Evolutionary conservation across 2,113 vertebrate genomes (phyloP), one percentile per base, ranked within the genome.

Genomic region (Todiramphus chloris): DNA sequence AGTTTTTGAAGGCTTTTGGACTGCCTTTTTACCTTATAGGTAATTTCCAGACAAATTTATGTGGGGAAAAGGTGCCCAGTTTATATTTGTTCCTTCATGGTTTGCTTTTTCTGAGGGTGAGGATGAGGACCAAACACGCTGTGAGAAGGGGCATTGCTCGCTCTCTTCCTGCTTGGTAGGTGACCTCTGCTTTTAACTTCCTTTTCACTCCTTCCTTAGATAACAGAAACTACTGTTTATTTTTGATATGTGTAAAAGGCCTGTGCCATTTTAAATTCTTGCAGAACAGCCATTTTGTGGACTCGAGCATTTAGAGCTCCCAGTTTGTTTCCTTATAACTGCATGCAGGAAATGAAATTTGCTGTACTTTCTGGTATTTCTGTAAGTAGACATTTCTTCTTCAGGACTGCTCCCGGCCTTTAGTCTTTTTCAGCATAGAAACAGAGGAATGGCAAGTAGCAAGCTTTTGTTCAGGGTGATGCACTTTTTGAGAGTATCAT

Each of bases 231-330:
- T 66, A 12, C 86, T 91, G 91, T 91, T 96, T 94, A 10, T 78
- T 89, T 93, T 90, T 94, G 83, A 77, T 93, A 84, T 1, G 53
- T 82, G 67, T 24, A 46, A 64, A 89, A 90, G 66, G 35, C 50
- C 50, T 51, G 62, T 93, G 80, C 94, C 94, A 94, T 96, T 95
- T 97, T 94, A 95, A 91, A 91, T 89, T 78, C 74, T 96, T 73
- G 25, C 81, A 92, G 91, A 82, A 84, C 92, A 87, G 92, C 92
- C 96, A 96, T 96, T 96, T 97, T 6, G 4, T 94, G 74, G 64
- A 37, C 64, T 73, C 0, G 1, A 75, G 60, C 2, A 0, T 80
- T 95, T 18, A 77, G 69, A 90, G 66, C 69, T 92, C 58, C 58
- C 0, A 0, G 5, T 87, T 93, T 87, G 60, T 89, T 90, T 94